phyloP scores from a whole-genome alignment of 2,888 invertebrate genomes.

The Dasysyrphus albostriatus region DNA sequence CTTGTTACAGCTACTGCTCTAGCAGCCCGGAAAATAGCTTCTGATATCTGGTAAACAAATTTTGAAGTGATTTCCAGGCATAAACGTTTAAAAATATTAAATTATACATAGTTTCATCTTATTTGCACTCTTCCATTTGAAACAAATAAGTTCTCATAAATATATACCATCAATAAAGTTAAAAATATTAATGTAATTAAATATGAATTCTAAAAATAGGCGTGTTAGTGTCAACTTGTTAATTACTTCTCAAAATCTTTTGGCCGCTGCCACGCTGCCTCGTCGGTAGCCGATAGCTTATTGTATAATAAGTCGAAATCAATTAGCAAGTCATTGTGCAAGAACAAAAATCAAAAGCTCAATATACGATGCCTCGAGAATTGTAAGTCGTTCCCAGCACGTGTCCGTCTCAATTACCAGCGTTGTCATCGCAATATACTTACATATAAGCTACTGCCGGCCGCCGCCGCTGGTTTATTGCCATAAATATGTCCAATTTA shows the following conservation, averaged over 20 bases:
- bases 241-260: conserved; percentile 50
- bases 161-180: too few species aligned
- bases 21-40: too few species aligned
- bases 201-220: not conserved
- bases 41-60: too few species aligned
- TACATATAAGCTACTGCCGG: not conserved
- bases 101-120: too few species aligned
- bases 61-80: too few species aligned
- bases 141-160: too few species aligned
- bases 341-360: conserved; percentile 22
- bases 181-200: not conserved
- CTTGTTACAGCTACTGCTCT: too few species aligned
- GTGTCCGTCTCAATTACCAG: conserved; percentile 53
- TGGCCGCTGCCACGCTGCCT: not conserved
- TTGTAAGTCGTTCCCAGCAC: conserved; percentile 31
- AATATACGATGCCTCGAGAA: conserved; percentile 12
- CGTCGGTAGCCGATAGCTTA: conserved; percentile 14
- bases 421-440: conserved; percentile 48
- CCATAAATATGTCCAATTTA: conserved; percentile 57
- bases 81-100: too few species aligned
- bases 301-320: conserved; percentile 5
- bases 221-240: not conserved
- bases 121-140: too few species aligned
- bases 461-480: conserved; percentile 38
- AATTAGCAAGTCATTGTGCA: conserved; percentile 14